Conservation (phyloP, 2,888 invertebrate species). For the Alentia gelatinosa region DNA sequence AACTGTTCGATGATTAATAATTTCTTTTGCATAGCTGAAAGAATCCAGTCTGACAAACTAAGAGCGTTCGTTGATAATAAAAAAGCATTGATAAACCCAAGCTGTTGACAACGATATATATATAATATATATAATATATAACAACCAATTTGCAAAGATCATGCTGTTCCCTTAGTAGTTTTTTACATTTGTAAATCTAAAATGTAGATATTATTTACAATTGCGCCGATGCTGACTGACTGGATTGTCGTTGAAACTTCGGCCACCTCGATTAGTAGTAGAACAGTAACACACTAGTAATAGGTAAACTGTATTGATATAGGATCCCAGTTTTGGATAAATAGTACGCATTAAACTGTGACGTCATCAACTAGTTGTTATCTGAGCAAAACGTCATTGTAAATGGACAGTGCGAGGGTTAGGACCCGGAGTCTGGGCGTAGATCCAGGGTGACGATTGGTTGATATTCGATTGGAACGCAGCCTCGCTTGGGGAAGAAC, state of each 20-base stretch:
- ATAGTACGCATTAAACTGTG: neutral
- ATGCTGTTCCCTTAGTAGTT: neutral
- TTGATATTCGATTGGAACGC: neutral
- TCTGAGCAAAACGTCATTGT: constrained; percentile 14
- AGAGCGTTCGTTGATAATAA: neutral
- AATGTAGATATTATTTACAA: neutral
- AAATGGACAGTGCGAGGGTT: constrained; percentile 27
- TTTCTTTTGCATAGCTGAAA: constrained; percentile 24
- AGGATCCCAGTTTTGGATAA: neutral
- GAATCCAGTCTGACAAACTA: neutral
- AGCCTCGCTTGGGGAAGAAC: neutral
- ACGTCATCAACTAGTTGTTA: neutral
- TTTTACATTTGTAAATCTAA: neutral
- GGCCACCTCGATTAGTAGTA: neutral
- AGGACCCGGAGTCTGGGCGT: constrained; percentile 30
- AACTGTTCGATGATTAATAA: neutral
- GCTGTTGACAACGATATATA: constrained; percentile 39
- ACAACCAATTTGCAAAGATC: neutral
- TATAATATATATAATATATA: no score
- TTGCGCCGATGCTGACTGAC: neutral
- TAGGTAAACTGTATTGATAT: neutral
- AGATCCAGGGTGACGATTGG: neutral
- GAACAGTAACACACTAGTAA: constrained; percentile 1
- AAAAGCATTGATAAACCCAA: neutral
- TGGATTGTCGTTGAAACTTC: neutral